Evolutionary conservation across 2,797 vertebrate species (phyloP).

Genomic region (Esox lucius): DNA sequence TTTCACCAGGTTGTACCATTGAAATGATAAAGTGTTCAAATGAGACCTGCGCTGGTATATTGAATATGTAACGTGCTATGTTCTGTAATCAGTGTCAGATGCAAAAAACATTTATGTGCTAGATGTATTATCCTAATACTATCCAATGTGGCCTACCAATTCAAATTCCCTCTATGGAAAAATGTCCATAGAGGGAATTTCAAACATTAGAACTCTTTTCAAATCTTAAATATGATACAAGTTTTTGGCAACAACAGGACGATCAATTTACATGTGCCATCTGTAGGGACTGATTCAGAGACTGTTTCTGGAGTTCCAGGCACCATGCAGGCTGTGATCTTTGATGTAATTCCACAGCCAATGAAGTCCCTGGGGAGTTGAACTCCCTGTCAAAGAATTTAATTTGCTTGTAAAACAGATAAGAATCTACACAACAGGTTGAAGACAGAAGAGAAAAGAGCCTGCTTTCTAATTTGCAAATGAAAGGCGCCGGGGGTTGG

Average conservation of each 20-base stretch:
- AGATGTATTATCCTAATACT: too few relatives aligned
- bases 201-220: too few relatives aligned
- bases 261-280: too few relatives aligned
- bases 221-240: too few relatives aligned
- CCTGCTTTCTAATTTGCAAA: background rate
- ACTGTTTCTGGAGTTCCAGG: background rate
- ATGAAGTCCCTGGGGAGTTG: background rate
- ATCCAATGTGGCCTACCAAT: too few relatives aligned
- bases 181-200: too few relatives aligned
- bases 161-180: too few relatives aligned
- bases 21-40: background rate
- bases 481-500: background rate
- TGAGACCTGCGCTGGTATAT: too few relatives aligned
- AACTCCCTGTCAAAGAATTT: constrained; percentile 14
- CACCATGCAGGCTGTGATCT: background rate
- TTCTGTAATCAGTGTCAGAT: too few relatives aligned
- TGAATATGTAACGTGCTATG: too few relatives aligned
- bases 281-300: background rate
- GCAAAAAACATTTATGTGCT: too few relatives aligned
- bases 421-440: background rate
- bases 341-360: background rate
- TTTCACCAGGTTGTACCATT: background rate
- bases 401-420: background rate
- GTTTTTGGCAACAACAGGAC: too few relatives aligned
- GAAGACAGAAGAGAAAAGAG: constrained; percentile 18